A percentile compares a stretch with the other conserved stretches of the same genome.
phyloP scores from a whole-genome alignment of 2,797 vertebrate genomes.

The Eospalax fontanierii region DNA sequence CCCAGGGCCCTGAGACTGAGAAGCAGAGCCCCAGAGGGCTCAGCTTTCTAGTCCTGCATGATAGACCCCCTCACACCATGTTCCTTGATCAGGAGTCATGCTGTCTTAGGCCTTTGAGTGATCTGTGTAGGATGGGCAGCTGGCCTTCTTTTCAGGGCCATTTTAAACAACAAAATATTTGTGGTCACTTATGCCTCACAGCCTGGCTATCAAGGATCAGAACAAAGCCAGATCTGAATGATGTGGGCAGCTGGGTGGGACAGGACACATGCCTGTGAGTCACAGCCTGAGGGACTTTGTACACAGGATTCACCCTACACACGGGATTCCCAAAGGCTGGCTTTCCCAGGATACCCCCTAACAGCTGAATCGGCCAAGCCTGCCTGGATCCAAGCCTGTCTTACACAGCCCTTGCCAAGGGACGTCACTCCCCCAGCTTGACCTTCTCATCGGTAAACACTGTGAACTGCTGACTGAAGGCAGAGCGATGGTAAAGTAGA shows the following conservation, averaged over 20 bases:
- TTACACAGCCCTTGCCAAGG: fast-evolving
- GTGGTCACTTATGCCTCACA: neutral
- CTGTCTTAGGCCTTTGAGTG: neutral
- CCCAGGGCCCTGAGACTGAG: neutral
- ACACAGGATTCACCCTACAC: neutral
- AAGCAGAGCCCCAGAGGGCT: neutral
- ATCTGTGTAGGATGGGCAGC: too few relatives aligned
- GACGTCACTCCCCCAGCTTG: neutral
- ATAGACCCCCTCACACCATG: fast-evolving
- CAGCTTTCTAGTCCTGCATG: fast-evolving
- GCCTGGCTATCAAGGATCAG: neutral
- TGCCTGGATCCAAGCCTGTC: neutral
- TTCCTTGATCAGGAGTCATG: neutral
- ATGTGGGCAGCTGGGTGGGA: neutral
- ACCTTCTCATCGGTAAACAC: neutral
- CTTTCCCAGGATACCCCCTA: neutral
- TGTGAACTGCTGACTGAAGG: neutral
- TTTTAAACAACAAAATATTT: slow-evolving; percentile 36
- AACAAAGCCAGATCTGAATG: neutral
- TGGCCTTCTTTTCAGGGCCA: neutral
- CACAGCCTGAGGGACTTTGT: neutral
- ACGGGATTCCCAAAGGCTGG: neutral
- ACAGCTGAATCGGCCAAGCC: fast-evolving
- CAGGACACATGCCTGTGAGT: neutral
- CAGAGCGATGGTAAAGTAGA: neutral